phyloP scores from a whole-genome alignment of 2,113 vertebrate species.

The Cyprinodon variegatus region DNA sequence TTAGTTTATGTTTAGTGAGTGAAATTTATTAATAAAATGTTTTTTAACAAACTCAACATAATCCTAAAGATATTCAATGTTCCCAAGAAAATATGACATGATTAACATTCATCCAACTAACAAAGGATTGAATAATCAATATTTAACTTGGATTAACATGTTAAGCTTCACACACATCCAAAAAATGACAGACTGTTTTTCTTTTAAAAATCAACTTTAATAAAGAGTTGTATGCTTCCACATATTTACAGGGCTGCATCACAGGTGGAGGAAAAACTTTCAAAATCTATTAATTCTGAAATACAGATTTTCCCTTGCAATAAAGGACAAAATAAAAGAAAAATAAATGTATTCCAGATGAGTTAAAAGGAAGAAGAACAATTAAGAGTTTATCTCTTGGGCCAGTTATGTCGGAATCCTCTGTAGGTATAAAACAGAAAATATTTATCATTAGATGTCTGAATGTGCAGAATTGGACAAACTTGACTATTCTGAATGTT shows the following conservation, averaged over 20 bases:
- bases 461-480: constrained; percentile 5
- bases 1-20: too few relatives aligned
- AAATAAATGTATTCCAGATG: constrained; percentile 3
- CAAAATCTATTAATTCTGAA: constrained; percentile 38
- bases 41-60: too few relatives aligned
- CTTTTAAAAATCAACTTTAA: constrained; percentile 64
- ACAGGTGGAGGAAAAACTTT: constrained; percentile 32
- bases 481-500: neutral
- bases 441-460: neutral
- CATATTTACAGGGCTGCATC: constrained; percentile 56
- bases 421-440: constrained; percentile 72
- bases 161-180: neutral
- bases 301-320: constrained; percentile 13
- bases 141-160: neutral
- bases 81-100: neutral
- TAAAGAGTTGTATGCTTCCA: constrained; percentile 35
- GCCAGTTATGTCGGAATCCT: constrained; percentile 90
- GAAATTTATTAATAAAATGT: too few relatives aligned
- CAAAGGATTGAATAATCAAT: neutral
- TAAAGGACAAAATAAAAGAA: neutral
- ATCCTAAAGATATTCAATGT: neutral
- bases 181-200: neutral
- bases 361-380: constrained; percentile 26
- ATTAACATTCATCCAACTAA: neutral
- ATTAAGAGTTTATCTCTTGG: constrained; percentile 85